A percentile compares a stretch with the other conserved stretches of the same genome.
Evolutionary conservation across 1,140 invertebrate genomes (phyloP).

Genomic region (Cephus cinctus): DNA sequence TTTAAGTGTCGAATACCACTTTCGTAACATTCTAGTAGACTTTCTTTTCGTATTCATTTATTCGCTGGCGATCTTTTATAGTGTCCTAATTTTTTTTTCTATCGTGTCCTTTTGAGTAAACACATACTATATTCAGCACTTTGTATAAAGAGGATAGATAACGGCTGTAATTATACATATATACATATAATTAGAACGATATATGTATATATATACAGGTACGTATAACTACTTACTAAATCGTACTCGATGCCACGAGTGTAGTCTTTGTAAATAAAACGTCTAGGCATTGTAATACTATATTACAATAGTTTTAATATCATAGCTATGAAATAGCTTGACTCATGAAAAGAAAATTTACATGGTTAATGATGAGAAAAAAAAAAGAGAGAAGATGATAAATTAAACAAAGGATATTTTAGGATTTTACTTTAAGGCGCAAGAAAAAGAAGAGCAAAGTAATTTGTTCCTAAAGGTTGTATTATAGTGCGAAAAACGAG

Average conservation of each 20-base stretch:
- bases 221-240: neutral
- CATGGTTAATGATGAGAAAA: slow-evolving; percentile 43
- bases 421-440: slow-evolving; percentile 36
- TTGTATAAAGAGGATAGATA: too few species aligned
- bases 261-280: slow-evolving; percentile 45
- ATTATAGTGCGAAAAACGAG: slow-evolving; percentile 37
- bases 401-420: slow-evolving; percentile 30
- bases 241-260: slow-evolving; percentile 32
- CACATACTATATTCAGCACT: too few species aligned
- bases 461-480: slow-evolving; percentile 50
- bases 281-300: slow-evolving; percentile 20
- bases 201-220: neutral
- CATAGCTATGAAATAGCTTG: slow-evolving; percentile 51
- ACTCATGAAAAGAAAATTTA: slow-evolving; percentile 48
- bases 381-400: slow-evolving; percentile 20
- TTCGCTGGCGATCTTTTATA: too few species aligned
- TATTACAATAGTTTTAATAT: slow-evolving; percentile 34
- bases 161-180: neutral
- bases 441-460: slow-evolving; percentile 38
- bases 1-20: too few species aligned
- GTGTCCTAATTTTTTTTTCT: too few species aligned
- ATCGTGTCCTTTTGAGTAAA: too few species aligned
- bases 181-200: neutral
- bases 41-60: too few species aligned
- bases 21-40: too few species aligned